These are phyloP conservation scores for Corythornis leucogaster DNA, from an alignment of 2,797 vertebrate genomes.

Conservation along the genomic window DNA sequence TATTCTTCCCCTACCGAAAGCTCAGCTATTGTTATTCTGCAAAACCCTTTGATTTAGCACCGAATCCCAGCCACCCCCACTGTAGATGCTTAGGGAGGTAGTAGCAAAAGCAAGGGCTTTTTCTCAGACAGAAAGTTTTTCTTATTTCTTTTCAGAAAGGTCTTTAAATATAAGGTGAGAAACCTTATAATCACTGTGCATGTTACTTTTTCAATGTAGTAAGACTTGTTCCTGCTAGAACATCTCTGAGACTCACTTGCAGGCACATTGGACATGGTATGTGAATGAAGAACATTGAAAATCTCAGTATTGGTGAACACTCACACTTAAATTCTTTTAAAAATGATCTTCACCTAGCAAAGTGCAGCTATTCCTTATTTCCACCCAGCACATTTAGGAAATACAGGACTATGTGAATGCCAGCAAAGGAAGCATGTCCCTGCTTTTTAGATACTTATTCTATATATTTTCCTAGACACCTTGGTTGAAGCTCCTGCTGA, in stretches of 20 bases:
- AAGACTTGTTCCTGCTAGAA: background rate
- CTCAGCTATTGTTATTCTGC: conserved; percentile 9
- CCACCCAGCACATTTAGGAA: background rate
- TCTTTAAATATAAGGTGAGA: background rate
- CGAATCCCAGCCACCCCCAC: background rate
- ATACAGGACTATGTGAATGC: background rate
- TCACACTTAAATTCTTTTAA: background rate
- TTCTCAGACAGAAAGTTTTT: background rate
- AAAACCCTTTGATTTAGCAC: conserved; percentile 43
- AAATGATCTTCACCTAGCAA: background rate
- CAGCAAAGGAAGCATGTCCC: background rate
- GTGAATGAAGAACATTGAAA: background rate
- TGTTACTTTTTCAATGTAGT: background rate
- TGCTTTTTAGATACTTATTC: background rate
- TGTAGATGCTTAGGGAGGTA: background rate
- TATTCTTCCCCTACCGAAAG: background rate
- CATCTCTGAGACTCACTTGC: background rate
- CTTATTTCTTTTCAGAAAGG: background rate
- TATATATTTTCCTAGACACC: background rate
- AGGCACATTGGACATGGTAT: rapidly evolving
- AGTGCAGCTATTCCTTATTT: background rate
- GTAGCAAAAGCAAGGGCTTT: background rate
- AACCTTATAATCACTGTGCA: rapidly evolving
- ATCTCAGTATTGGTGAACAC: background rate
- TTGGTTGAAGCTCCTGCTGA: background rate